These are phyloP conservation scores for Jaculus jaculus DNA, from an alignment of 2,113 vertebrate genomes.

Conservation along the genomic window DNA sequence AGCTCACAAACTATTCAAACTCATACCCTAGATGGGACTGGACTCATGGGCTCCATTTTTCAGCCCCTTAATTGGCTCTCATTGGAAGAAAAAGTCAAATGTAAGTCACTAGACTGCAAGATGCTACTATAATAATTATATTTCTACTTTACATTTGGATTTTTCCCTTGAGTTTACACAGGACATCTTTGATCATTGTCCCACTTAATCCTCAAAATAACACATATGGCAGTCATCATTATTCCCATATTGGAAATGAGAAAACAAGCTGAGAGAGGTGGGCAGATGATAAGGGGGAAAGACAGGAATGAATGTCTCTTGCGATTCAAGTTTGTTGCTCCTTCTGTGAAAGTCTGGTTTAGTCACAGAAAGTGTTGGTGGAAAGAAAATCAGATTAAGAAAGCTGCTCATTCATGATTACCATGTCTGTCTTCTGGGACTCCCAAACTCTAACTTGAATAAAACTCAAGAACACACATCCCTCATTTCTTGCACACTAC, in stretches of 20 bases:
- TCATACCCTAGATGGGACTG: not conserved
- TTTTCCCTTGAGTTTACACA: not conserved
- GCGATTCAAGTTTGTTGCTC: slow-evolving; percentile 36
- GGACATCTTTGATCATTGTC: not conserved
- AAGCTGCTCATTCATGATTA: not conserved
- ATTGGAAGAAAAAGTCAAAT: not conserved
- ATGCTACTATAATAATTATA: not conserved
- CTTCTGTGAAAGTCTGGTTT: slow-evolving; percentile 37
- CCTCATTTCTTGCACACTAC: not conserved
- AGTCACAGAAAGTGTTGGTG: slow-evolving; percentile 26
- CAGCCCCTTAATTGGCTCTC: not conserved
- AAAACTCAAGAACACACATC: not conserved
- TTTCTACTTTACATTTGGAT: not conserved
- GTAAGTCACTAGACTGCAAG: not conserved
- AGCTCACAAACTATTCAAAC: not conserved
- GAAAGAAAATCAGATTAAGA: slow-evolving; percentile 18
- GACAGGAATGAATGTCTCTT: slow-evolving; percentile 26
- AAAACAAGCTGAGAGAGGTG: slow-evolving; percentile 6
- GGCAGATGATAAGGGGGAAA: not conserved
- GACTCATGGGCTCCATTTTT: not conserved
- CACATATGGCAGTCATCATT: not conserved
- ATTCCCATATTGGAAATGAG: not conserved
- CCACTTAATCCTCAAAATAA: slow-evolving; percentile 40
- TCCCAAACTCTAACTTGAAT: slow-evolving; percentile 13
- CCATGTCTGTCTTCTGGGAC: slow-evolving; percentile 11